Percentiles rank a stretch among this genome's conserved stretches.
These are phyloP conservation scores for Carposina sasakii DNA, from an alignment of 1,140 invertebrate species.

Conservation along the genomic window DNA sequence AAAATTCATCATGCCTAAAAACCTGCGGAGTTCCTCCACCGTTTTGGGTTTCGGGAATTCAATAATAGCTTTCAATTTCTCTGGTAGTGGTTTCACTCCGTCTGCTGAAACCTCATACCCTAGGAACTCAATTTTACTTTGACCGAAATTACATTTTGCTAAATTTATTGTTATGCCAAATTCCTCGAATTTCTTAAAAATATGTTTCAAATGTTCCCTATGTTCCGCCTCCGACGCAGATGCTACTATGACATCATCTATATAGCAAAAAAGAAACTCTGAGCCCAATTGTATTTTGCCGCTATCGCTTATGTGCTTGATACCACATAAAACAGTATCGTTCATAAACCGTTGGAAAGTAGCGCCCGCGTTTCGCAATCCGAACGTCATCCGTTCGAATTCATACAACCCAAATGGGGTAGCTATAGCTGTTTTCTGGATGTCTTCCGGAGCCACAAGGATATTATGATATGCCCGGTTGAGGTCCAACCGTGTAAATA, in stretches of 20 bases:
- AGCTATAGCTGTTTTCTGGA: slow-evolving; percentile 20
- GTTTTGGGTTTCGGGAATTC: slow-evolving; percentile 22
- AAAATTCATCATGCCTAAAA: slow-evolving; percentile 42
- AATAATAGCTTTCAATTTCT: slow-evolving; percentile 18
- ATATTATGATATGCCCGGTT: slow-evolving; percentile 63
- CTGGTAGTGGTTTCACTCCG: background rate
- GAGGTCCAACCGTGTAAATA: slow-evolving; percentile 2
- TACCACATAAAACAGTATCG: slow-evolving; percentile 17
- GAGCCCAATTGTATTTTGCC: slow-evolving; percentile 18
- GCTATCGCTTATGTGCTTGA: too few species aligned
- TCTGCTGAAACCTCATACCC: background rate
- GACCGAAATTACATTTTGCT: slow-evolving; percentile 7
- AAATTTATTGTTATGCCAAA: slow-evolving; percentile 9
- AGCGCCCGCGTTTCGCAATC: slow-evolving; percentile 37
- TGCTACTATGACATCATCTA: background rate
- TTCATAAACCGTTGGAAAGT: slow-evolving; percentile 65
- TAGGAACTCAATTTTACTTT: background rate
- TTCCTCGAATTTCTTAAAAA: background rate
- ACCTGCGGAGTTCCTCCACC: slow-evolving; percentile 27
- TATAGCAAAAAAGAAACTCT: background rate
- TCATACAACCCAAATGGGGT: slow-evolving; percentile 24
- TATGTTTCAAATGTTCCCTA: background rate
- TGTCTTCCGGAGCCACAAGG: slow-evolving; percentile 25
- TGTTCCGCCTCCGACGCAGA: background rate
- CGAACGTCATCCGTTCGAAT: slow-evolving; percentile 37